These are phyloP conservation scores for Engystomops pustulosus DNA, from an alignment of 2,113 vertebrate genomes.

Conservation along the genomic window DNA sequence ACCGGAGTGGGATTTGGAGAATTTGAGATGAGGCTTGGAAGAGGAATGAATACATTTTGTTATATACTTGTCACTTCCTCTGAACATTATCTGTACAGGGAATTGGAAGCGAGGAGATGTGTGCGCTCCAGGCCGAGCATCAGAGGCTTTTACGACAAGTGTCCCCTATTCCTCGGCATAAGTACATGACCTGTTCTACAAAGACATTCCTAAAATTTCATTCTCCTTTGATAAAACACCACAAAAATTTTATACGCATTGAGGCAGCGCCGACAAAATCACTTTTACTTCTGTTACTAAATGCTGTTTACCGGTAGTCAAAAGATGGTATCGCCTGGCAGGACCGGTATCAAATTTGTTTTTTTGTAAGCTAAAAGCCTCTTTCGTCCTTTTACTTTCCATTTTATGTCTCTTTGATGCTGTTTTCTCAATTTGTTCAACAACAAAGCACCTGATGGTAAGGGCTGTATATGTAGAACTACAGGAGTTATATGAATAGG, in stretches of 20 bases:
- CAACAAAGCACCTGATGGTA: too few relatives aligned
- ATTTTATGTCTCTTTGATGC: neutral
- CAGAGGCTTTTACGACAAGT: neutral
- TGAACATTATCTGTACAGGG: slow-evolving; percentile 2
- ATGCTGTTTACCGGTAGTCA: neutral
- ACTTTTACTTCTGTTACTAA: neutral
- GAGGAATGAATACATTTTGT: slow-evolving; percentile 48
- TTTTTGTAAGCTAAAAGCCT: neutral
- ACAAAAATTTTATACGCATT: neutral
- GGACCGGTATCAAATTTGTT: neutral
- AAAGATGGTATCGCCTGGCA: neutral
- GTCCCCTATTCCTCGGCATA: neutral
- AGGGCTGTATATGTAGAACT: too few relatives aligned
- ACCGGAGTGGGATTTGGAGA: slow-evolving; percentile 36
- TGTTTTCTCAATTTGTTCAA: neutral
- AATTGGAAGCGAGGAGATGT: neutral
- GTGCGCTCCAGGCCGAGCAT: neutral
- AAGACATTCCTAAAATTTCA: slow-evolving; percentile 6
- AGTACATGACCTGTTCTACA: slow-evolving; percentile 15
- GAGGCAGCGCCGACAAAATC: neutral
- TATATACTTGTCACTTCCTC: slow-evolving; percentile 36
- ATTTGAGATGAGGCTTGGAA: slow-evolving; percentile 27
- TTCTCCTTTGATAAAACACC: slow-evolving; percentile 11
- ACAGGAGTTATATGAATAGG: too few relatives aligned
- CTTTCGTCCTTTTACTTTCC: neutral